Evolutionary conservation across 2,888 invertebrate species (phyloP), one percentile per base, ranked within the genome.

Genomic region (Pandemis heparana): DNA sequence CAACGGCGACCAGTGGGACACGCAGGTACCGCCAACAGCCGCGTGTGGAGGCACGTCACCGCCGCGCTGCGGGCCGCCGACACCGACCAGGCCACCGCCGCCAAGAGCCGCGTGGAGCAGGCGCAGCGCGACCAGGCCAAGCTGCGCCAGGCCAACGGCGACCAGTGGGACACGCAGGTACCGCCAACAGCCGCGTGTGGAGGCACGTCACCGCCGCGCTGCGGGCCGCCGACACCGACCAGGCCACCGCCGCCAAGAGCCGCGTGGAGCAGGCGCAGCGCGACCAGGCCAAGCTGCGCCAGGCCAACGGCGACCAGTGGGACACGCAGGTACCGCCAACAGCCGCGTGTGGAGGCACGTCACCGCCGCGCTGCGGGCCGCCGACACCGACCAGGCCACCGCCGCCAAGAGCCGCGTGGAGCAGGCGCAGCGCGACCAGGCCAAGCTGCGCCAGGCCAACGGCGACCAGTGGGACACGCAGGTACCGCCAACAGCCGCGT

Each of bases 341-440:
- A n/a, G n/a, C n/a, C n/a, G n/a, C n/a, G n/a, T n/a, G n/a, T n/a
- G n/a, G n/a, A n/a, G n/a, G n/a, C n/a, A n/a, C n/a, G n/a, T n/a
- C n/a, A n/a, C n/a, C n/a, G n/a, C n/a, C n/a, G n/a, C n/a, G n/a
- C n/a, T n/a, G n/a, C n/a, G n/a, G n/a, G n/a, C n/a, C n/a, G n/a
- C n/a, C n/a, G n/a, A n/a, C 63, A 88, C 41, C 41, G 41, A 41
- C 87, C 96, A 81, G 41, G 99, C 99, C 62, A 99, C 99, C 43
- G 96, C 96, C 80, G 98, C 98, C 78, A 99, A 99, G 95, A 97
- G 96, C 78, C 90, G 95, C 79, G 96, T 99, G 71, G 99, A 99
- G 94, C 99, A 99, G 92, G 96, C 97, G 85, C 99, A 99, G 94
- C 95, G 99, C 70, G 97, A 98, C 77, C 98, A 98, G 89, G 99